Percentiles rank a stretch among this genome's conserved stretches.
phyloP scores from a whole-genome alignment of 2,797 vertebrate species.

The Okamejei kenojei region DNA sequence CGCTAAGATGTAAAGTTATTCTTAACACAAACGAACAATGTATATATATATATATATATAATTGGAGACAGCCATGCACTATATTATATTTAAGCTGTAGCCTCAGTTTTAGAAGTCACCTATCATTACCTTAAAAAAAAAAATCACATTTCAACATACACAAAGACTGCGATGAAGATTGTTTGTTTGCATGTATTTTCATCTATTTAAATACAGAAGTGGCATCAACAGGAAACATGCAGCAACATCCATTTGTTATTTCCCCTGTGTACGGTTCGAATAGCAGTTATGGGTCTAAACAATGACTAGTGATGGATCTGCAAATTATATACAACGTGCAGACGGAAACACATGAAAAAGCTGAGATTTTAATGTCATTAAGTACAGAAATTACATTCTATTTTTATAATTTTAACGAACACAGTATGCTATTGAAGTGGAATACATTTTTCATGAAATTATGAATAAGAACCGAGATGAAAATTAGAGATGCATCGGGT shows the following conservation, averaged over 20 bases:
- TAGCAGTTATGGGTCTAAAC: conserved; percentile 30
- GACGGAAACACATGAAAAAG: conserved; percentile 48
- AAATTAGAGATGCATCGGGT: no score
- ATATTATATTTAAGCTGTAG: neutral
- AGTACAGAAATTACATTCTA: neutral
- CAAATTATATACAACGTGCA: conserved; percentile 56
- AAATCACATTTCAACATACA: conserved; percentile 43
- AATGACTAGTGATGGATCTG: conserved; percentile 53
- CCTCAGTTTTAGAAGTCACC: neutral
- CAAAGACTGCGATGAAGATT: conserved; percentile 42
- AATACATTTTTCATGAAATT: no score
- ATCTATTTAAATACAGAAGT: conserved; percentile 43
- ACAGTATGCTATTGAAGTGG: neutral
- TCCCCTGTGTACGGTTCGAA: conserved; percentile 35
- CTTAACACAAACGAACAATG: neutral
- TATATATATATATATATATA: neutral
- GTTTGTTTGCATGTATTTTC: conserved; percentile 45
- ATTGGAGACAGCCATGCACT: neutral
- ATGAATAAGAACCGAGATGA: no score
- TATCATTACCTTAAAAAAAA: conserved; percentile 35
- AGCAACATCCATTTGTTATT: conserved; percentile 25
- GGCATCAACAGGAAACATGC: conserved; percentile 44
- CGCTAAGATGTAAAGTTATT: neutral
- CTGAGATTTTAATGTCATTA: neutral
- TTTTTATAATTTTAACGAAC: neutral